A percentile compares a stretch with the other conserved stretches of the same genome.
phyloP scores from a whole-genome alignment of 2,113 vertebrate species.

The Dasyurus viverrinus region DNA sequence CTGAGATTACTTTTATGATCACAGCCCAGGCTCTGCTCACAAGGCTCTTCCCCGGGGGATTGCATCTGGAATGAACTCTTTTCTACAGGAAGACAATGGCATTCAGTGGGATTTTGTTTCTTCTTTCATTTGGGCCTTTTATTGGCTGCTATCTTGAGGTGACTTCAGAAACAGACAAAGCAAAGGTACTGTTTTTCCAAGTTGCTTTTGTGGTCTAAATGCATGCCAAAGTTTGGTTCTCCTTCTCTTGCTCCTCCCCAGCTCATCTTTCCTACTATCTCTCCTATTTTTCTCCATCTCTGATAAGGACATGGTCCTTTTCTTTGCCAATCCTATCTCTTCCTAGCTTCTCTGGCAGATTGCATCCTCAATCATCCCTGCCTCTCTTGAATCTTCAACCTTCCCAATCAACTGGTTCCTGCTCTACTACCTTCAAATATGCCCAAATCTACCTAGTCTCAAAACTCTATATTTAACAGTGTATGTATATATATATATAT shows the following conservation, averaged over 20 bases:
- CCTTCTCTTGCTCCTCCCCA: background rate
- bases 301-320: background rate
- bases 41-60: background rate
- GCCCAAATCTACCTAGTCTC: background rate
- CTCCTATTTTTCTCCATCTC: background rate
- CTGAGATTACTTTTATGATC: background rate
- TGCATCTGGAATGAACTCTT: background rate
- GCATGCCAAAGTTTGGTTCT: background rate
- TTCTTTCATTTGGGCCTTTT: background rate
- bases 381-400: background rate
- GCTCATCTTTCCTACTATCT: background rate
- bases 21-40: too few relatives aligned
- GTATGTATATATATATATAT: background rate
- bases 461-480: background rate
- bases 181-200: background rate
- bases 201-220: background rate
- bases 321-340: background rate
- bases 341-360: background rate
- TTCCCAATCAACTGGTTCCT: background rate
- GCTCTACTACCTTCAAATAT: background rate
- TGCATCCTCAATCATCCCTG: background rate
- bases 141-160: background rate
- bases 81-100: background rate
- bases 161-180: background rate
- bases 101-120: background rate